Base-by-base conservation (phyloP, 2,888 invertebrate species). In the Drosophila meridiana region DNA sequence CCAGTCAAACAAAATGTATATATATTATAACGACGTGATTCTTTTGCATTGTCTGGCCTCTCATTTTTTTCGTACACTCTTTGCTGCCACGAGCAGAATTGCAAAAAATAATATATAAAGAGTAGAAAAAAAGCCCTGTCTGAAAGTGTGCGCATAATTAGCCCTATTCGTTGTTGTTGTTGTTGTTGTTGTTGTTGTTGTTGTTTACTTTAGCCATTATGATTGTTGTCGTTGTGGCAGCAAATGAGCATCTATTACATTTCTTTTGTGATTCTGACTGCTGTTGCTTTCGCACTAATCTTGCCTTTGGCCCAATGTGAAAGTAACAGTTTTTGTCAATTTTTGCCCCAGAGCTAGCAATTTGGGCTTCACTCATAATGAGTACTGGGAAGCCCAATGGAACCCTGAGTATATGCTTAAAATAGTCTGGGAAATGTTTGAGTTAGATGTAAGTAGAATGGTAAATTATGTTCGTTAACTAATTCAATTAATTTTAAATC, bases 211-310 rank as follows among this genome's bases (percentile, higher is more conserved):
- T 53, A 50, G 66, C 50, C 53, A 69, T 76, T 79, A 68, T 69
- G 57, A 45, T 64, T 73, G 63, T 69, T 45, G 71, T 55, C 66
- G 74, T 55, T 73, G 73, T 82, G 86, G 73, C 63, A 69, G 82
- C 71, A 87, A 86, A 86, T 87, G 85, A 85, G 85, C 85, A 83
- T 85, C 81, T 76, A 87, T 87, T 87, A 85, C 88, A 81, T 74
- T 85, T 83, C 81, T 79, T 72, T 86, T 86, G 76, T 83, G 68
- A 62, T 72, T 75, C 76, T 79, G 66, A 34, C 68, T 59, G 63
- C 58, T 50, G 58, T 63, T 67, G 73, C 65, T 80, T 71, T 74
- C 70, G 65, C 72, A 69, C 65, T 85, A 78, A 83, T 86, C 83
- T 82, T 64, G 75, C 64, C 73, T 72, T 64, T 80, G 73, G 71